phyloP scores from a whole-genome alignment of 2,113 vertebrate species.

The Zootoca vivipara region DNA sequence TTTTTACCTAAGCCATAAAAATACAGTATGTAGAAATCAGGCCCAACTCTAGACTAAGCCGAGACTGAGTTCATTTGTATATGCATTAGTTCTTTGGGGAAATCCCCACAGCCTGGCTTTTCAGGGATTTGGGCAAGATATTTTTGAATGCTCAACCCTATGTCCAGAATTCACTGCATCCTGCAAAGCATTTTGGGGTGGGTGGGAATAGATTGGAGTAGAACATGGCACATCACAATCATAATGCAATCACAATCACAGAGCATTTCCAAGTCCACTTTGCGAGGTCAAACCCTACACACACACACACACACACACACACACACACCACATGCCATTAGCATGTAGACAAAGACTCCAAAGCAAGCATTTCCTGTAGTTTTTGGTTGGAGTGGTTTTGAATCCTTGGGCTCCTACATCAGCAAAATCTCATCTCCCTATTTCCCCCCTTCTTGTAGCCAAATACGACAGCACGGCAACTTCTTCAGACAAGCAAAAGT shows the following conservation, averaged over 20 bases:
- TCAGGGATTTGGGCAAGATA: background rate
- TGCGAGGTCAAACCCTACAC: background rate
- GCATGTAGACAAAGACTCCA: background rate
- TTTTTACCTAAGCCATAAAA: background rate
- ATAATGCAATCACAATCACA: no score
- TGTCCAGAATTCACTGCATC: background rate
- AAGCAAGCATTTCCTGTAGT: background rate
- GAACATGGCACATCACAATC: background rate
- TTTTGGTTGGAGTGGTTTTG: background rate
- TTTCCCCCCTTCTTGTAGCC: constrained; percentile 73
- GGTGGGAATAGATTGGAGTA: background rate
- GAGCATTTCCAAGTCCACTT: background rate
- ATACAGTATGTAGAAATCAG: background rate
- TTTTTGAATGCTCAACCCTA: background rate
- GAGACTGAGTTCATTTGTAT: background rate
- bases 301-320: no score
- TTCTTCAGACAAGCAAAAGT: constrained; percentile 81
- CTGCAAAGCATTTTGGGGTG: background rate
- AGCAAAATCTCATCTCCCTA: accelerated
- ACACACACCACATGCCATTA: background rate
- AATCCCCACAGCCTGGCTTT: background rate
- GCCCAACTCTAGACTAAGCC: background rate
- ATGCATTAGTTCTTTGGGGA: background rate
- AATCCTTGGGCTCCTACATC: background rate
- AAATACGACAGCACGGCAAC: constrained; percentile 80